phyloP scores from a whole-genome alignment of 2,113 vertebrate species.

The Plecotus auritus region DNA sequence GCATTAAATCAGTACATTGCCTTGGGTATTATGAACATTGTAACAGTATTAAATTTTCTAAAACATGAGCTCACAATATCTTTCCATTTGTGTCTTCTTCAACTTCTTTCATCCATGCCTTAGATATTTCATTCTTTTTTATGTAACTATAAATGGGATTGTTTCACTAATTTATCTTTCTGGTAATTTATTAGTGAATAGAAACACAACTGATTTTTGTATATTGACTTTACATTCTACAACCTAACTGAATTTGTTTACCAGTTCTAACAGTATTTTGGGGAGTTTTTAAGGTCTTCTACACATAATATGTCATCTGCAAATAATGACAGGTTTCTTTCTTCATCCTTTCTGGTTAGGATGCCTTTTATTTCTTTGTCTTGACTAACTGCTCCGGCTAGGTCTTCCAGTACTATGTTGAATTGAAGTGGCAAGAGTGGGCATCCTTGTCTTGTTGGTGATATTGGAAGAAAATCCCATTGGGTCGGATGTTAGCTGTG shows the following conservation, averaged over 20 bases:
- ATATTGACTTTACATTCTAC: neutral
- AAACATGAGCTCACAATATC: neutral
- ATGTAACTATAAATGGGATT: neutral
- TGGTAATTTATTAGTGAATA: neutral
- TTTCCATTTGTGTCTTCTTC: neutral
- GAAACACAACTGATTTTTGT: neutral
- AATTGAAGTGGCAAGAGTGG: neutral
- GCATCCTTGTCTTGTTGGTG: neutral
- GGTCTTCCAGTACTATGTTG: neutral
- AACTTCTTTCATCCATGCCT: neutral
- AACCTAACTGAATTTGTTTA: neutral
- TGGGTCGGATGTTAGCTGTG: neutral
- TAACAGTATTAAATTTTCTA: neutral
- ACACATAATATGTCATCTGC: neutral
- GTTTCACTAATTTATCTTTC: neutral
- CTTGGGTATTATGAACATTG: neutral
- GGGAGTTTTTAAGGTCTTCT: neutral
- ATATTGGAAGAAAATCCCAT: neutral
- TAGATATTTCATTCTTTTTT: neutral
- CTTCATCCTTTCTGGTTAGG: neutral
- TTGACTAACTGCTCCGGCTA: neutral
- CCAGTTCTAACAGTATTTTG: neutral
- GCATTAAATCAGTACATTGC: neutral
- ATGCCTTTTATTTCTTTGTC: neutral
- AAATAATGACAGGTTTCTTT: neutral